Percentiles rank a stretch among this genome's conserved stretches.
Conservation (phyloP, 2,797 vertebrate species). For the Cyprinodon diabolis region DNA sequence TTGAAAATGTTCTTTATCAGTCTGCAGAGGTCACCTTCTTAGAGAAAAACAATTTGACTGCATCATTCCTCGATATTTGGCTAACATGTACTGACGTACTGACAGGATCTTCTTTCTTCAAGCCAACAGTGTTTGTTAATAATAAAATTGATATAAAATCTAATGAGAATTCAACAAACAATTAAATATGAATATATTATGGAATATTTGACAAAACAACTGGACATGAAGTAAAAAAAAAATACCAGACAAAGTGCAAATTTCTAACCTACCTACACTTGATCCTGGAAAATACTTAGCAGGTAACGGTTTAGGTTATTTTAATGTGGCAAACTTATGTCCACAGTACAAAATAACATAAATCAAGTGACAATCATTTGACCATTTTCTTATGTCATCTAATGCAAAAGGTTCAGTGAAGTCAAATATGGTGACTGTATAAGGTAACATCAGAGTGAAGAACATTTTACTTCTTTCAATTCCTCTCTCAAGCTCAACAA, state of each 20-base stretch:
- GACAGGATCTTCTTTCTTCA: not conserved
- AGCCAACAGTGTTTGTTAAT: not conserved
- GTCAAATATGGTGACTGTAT: not conserved
- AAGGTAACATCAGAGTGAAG: not conserved
- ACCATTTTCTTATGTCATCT: not conserved
- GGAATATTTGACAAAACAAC: no score
- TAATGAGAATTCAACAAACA: not conserved
- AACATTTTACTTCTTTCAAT: not conserved
- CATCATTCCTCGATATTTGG: no score
- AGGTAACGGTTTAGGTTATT: not conserved
- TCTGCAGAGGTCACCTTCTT: no score
- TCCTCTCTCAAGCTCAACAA: not conserved
- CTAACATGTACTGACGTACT: no score
- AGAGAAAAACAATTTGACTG: no score
- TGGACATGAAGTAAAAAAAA: no score
- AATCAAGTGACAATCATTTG: not conserved
- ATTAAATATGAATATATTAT: no score
- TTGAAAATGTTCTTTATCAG: no score
- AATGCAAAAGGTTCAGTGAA: not conserved
- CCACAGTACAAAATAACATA: not conserved
- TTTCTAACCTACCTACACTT: not conserved
- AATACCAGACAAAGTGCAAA: no score
- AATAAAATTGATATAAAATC: not conserved
- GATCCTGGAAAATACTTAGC: not conserved
- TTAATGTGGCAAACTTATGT: not conserved